phyloP scores from a whole-genome alignment of 2,113 vertebrate genomes.

The Misgurnus anguillicaudatus region DNA sequence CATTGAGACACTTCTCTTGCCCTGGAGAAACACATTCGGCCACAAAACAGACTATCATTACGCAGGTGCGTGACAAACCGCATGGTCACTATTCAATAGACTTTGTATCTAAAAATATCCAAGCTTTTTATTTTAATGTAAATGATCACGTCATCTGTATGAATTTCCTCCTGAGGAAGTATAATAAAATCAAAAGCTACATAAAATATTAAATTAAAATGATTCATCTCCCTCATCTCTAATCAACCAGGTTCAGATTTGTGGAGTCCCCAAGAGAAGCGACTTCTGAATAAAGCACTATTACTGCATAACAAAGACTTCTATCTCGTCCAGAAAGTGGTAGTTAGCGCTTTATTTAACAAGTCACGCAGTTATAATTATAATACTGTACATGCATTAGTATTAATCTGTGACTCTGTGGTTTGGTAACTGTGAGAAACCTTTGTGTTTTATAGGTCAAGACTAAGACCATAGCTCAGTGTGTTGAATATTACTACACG shows the following conservation, averaged over 20 bases:
- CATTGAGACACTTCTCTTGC: conserved; percentile 81
- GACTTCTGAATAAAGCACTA: conserved; percentile 83
- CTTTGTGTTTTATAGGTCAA: conserved; percentile 75
- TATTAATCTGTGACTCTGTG: neutral
- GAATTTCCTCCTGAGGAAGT: neutral
- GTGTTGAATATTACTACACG: conserved; percentile 93
- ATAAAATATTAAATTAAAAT: neutral
- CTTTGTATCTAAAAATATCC: neutral
- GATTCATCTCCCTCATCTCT: conserved; percentile 12
- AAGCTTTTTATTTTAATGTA: neutral
- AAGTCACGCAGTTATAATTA: neutral
- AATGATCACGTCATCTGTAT: neutral
- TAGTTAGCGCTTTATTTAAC: conserved; percentile 55
- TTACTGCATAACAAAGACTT: conserved; percentile 85
- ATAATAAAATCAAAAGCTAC: neutral
- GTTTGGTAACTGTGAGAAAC: neutral
- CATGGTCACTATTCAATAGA: neutral
- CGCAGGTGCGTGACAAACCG: conserved; percentile 72
- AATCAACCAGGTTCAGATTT: conserved; percentile 80
- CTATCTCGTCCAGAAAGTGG: conserved; percentile 88
- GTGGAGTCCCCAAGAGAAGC: conserved; percentile 83
- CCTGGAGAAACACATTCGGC: conserved; percentile 75
- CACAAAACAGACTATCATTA: conserved; percentile 86
- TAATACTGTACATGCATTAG: neutral
- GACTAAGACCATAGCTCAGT: conserved; percentile 88